Base-by-base conservation (phyloP, 2,888 invertebrate species). In the Chesias legatella region DNA sequence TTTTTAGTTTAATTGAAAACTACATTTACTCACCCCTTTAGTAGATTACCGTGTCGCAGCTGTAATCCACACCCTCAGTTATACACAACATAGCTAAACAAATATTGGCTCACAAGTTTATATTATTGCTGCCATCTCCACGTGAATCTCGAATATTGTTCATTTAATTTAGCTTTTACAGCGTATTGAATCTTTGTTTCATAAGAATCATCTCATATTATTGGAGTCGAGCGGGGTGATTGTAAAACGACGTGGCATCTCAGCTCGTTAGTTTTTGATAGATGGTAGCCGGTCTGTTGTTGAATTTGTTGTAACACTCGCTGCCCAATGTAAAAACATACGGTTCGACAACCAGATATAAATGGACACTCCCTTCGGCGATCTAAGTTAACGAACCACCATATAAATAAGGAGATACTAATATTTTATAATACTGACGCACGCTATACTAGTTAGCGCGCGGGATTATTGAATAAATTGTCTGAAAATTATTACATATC, bases 211-310 rank as follows among this genome's bases (percentile, higher is more conserved):
- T 79, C 70, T 72, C 74, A 67, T 76, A 76, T 83, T 82, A 83
- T 81, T 79, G 77, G 78, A 69, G 60, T 62, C 54, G 54, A 51
- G 54, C 64, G 65, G 63, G 64, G 74, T 73, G 79, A 82, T 81
- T 83, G 80, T 83, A 79, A 82, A 82, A 75, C 66, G 76, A 73
- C 75, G 73, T 76, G 71, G 81, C 78, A 80, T 84, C 80, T 64
- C 63, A 69, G 80, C 83, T 88, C 86, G 86, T 86, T 86, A 86
- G 79, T 81, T 81, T 84, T 84, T 86, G 88, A 88, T 86, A 86
- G 85, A 88, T 86, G 85, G 83, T 79, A 78, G 65, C 72, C 74
- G 80, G 74, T 79, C 75, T 80, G 82, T 82, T 79, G 85, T 85
- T 77, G 80, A 79, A 83, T 83, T 83, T 79, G 82, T 80, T 79